These are phyloP conservation scores for Oriolus oriolus DNA, from an alignment of 2,113 vertebrate genomes.

Conservation along the genomic window DNA sequence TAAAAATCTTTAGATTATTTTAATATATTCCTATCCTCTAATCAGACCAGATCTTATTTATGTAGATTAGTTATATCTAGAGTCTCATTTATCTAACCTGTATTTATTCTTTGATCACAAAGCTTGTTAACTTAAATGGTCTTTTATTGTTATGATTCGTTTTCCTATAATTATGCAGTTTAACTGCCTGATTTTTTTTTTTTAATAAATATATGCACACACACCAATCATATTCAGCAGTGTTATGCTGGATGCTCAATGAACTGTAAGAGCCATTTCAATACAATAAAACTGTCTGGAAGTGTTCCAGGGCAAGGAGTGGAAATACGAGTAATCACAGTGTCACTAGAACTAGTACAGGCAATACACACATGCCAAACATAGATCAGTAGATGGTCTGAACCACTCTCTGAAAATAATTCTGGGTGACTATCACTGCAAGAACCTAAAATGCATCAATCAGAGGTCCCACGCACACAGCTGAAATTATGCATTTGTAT, in stretches of 20 bases:
- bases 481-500: neutral
- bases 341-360: slow-evolving; percentile 49
- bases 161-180: slow-evolving; percentile 74
- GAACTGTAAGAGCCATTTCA: slow-evolving; percentile 82
- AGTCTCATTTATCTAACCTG: slow-evolving; percentile 76
- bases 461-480: slow-evolving; percentile 5
- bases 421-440: neutral
- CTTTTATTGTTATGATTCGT: slow-evolving; percentile 77
- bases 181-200: slow-evolving; percentile 71
- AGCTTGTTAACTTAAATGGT: slow-evolving; percentile 79
- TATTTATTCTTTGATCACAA: slow-evolving; percentile 80
- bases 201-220: slow-evolving; percentile 73
- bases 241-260: slow-evolving; percentile 78
- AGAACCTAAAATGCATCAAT: neutral
- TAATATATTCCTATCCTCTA: slow-evolving; percentile 71
- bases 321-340: slow-evolving; percentile 66
- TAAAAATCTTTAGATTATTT: slow-evolving; percentile 57
- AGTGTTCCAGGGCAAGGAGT: slow-evolving; percentile 67
- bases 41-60: slow-evolving; percentile 72
- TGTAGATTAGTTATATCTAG: slow-evolving; percentile 73
- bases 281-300: slow-evolving; percentile 79
- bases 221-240: slow-evolving; percentile 74
- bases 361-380: neutral
- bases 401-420: slow-evolving; percentile 35
- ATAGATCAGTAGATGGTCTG: slow-evolving; percentile 31